Evolutionary conservation across 2,797 vertebrate genomes (phyloP).

Genomic region (Tokudaia muenninki): DNA sequence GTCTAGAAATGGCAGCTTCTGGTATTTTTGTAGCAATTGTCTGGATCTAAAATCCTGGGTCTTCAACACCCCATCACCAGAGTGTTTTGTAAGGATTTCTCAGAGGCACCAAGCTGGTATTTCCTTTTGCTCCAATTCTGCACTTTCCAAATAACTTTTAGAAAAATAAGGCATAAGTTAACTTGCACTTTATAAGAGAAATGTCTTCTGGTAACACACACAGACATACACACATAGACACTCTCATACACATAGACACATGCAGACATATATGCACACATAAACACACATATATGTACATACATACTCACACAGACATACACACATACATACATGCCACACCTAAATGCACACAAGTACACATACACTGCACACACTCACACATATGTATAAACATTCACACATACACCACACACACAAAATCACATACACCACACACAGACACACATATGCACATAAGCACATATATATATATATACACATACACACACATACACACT

Average conservation of each 20-base stretch:
- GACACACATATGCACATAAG: background rate
- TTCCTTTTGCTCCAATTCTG: background rate
- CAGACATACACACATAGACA: background rate
- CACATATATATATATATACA: background rate
- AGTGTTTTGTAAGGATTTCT: background rate
- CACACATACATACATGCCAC: background rate
- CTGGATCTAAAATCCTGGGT: background rate
- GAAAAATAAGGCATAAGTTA: slow-evolving; percentile 9
- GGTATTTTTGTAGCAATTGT: background rate
- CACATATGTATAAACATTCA: background rate
- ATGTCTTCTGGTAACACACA: background rate
- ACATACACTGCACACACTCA: background rate
- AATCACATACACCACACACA: no score
- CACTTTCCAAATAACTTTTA: slow-evolving; percentile 24
- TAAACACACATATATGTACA: background rate
- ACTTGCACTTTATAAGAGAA: slow-evolving; percentile 6
- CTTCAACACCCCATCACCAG: background rate
- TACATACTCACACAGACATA: background rate
- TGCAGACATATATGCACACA: fast-evolving
- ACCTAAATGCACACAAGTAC: background rate
- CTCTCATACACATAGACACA: background rate
- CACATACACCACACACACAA: background rate
- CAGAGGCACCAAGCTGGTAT: background rate
- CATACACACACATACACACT: background rate
- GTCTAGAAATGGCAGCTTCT: background rate